Evolutionary conservation across 2,797 vertebrate genomes (phyloP), one percentile per base, ranked within the genome.

Genomic region (Discoglossus pictus): DNA sequence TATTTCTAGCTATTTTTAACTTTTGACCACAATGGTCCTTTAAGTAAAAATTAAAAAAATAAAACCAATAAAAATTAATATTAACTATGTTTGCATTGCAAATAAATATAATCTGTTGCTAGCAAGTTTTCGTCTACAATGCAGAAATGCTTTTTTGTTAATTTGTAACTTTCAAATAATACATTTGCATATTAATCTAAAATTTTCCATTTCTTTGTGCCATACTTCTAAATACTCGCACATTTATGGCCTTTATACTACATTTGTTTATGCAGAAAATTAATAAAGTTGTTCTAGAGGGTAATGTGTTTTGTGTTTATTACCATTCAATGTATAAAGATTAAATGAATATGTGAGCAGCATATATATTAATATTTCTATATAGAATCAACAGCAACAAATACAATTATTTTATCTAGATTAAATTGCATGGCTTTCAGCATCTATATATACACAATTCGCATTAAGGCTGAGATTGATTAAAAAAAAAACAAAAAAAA

Each of bases 201-300:
- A 86, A 50, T 72, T 80, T 88, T 82, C 78, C 80, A 88, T 91
- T 89, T 83, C 87, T 89, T 87, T 88, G 83, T 94, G 87, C 90
- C 86, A 89, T 84, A 84, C 73, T 73, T 90, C 81, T 74, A 81
- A 81, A 92, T 88, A 86, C 81, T 81, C 83, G 83, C 88, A 85
- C 81, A 93, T 89, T 88, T 24, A 80, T 92, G 92, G 93, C 93
- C 94, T 97, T 97, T 92, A 88, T 91, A 87, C 78, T 88, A 90
- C 91, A 87, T 94, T 94, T 95, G 93, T 93, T 93, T 91, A 90
- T 91, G 76, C 68, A 71, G 75, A 84, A 74, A 1, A 1, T 76
- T 79, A 43, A 51, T 51, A 90, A 89, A 80, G 74, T 82, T 74
- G 59, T 84, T 81, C 84, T 64, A 79, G 75, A 83, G 73, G 59